Evolutionary conservation across 2,797 vertebrate species (phyloP), one percentile per base, ranked within the genome.

Genomic region (Pyrocephalus nanus): DNA sequence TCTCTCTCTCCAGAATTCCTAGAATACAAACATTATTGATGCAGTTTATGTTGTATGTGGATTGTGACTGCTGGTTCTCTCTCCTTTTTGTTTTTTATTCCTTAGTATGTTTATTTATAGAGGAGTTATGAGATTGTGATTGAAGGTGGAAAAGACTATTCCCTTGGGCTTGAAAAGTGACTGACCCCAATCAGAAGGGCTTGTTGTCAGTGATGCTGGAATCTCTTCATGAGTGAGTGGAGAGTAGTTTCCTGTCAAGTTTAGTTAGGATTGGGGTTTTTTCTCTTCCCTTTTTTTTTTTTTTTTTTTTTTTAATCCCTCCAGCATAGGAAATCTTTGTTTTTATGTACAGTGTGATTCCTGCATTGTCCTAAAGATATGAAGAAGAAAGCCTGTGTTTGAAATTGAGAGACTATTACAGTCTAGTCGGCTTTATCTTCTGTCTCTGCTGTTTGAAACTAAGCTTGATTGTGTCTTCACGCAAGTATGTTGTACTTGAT

Each of bases 141-240:
- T 95, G 94, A 96, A 95, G 79, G 80, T 91, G 42, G 95, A 96
- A 79, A 87, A 92, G 42, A 92, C 13, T 19, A 42, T 93, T 80
- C 91, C 87, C 91, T 94, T 86, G 73, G 61, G 72, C 90, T 96
- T 96, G 79, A 86, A 90, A 96, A 96, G 50, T 58, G 82, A 92
- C 78, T 95, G 87, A 95, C 70, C 76, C 48, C 85, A 95, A 90
- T 95, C 93, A 97, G 75, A 83, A 76, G 84, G 67, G 30, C 71
- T 96, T 95, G 51, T 78, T 84, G 92, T 96, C 81, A 93, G 78
- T 95, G 90, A 70, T 92, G 42, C 54, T 61, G 80, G 70, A 93
- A 61, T 66, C 89, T 36, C 42, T 89, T 94, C 80, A 57, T 69
- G 71, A 95, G 51, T 81, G 85, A 70, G 92, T 90, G 77, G 65